Conservation (phyloP, 2,888 invertebrate species). For the Cecidostiba fungosa region DNA sequence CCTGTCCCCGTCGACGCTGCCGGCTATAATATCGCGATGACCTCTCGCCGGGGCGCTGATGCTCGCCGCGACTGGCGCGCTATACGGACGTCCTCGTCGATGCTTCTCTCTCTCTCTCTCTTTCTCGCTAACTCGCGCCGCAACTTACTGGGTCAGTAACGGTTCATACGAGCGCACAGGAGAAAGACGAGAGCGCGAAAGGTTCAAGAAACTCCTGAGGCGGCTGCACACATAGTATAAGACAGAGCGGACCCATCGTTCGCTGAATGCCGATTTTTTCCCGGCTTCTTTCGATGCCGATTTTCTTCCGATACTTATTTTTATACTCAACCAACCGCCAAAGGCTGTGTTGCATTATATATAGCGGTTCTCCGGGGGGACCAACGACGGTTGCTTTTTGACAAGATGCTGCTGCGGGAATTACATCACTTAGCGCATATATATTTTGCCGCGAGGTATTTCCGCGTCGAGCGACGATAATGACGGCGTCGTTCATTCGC, state of each 20-base stretch:
- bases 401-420: not conserved
- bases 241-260: not conserved
- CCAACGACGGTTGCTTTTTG: not conserved
- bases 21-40: conserved; percentile 11
- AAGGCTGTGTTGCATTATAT: not conserved
- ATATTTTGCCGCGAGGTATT: not conserved
- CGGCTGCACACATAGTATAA: not conserved
- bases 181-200: conserved; percentile 46
- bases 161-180: conserved; percentile 69
- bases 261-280: not conserved
- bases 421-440: not conserved
- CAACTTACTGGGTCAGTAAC: conserved; percentile 78
- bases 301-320: not conserved
- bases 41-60: conserved; percentile 27
- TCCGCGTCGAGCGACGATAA: not conserved
- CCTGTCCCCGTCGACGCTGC: conserved; percentile 7
- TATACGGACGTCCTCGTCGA: conserved; percentile 30
- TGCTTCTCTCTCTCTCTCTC: conserved; percentile 42
- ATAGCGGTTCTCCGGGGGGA: not conserved
- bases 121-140: conserved; percentile 26
- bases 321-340: not conserved
- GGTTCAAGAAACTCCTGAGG: conserved; percentile 76
- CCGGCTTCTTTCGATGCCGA: not conserved
- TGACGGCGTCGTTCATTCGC: not conserved
- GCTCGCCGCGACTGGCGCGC: conserved; percentile 2